Percentiles rank a stretch among this genome's conserved stretches.
Conservation (phyloP, 2,797 vertebrate species). For the Clangula hyemalis region DNA sequence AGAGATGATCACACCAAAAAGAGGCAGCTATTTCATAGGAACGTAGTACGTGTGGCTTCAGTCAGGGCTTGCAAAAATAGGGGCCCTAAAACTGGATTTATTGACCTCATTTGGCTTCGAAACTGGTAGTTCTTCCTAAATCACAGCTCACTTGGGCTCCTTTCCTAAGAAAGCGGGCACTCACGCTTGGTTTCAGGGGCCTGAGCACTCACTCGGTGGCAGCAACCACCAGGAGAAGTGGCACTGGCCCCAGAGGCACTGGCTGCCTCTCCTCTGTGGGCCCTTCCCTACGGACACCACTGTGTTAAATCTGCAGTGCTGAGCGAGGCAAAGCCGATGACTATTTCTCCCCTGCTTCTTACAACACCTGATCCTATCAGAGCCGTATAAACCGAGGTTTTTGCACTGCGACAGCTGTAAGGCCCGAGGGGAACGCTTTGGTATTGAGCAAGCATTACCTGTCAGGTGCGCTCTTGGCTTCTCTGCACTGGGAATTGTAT, state of each 20-base stretch:
- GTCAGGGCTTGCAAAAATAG: neutral
- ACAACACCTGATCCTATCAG: neutral
- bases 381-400: neutral
- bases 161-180: neutral
- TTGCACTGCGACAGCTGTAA: neutral
- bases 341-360: neutral
- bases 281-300: neutral
- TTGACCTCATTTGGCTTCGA: neutral
- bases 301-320: accelerated
- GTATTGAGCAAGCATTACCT: slow-evolving; percentile 65
- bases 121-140: neutral
- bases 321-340: neutral
- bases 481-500: neutral
- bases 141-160: neutral
- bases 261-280: neutral
- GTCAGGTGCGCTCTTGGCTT: slow-evolving; percentile 81
- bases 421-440: accelerated
- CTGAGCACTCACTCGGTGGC: neutral
- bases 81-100: neutral
- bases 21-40: neutral
- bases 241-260: neutral
- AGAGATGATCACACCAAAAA: neutral
- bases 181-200: neutral
- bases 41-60: neutral
- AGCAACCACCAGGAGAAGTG: neutral